phyloP scores from a whole-genome alignment of 2,888 invertebrate species.

The Ecdyonurus torrentis region DNA sequence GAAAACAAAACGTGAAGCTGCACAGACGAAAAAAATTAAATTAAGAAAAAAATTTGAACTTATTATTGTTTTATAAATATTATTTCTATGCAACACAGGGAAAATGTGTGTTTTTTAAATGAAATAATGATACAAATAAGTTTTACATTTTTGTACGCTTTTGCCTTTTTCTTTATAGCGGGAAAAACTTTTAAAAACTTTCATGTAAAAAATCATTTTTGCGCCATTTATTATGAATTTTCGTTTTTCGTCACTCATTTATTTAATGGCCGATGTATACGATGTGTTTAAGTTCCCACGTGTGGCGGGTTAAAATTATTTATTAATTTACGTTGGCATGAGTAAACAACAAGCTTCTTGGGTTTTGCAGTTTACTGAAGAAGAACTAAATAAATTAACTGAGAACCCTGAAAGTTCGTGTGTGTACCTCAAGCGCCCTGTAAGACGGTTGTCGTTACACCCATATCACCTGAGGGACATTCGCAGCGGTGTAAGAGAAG shows the following conservation, averaged over 20 bases:
- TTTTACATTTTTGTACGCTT: too few relatives aligned
- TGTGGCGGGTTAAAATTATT: background rate
- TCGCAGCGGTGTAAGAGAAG: background rate
- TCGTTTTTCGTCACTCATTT: background rate
- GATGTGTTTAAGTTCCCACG: background rate
- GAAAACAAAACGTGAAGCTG: too few relatives aligned
- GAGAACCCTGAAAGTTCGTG: background rate
- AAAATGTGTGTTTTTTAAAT: too few relatives aligned
- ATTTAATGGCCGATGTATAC: background rate
- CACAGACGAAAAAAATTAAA: too few relatives aligned
- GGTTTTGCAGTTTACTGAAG: background rate
- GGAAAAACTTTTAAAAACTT: too few relatives aligned
- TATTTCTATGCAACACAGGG: too few relatives aligned
- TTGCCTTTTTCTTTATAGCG: too few relatives aligned
- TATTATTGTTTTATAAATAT: too few relatives aligned
- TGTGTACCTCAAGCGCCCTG: background rate
- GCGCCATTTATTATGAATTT: too few relatives aligned
- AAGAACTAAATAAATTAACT: background rate
- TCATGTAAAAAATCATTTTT: too few relatives aligned
- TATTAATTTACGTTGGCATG: background rate
- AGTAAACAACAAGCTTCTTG: background rate
- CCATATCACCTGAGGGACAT: background rate
- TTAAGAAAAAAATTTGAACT: too few relatives aligned
- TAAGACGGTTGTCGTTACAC: background rate
- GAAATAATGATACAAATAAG: too few relatives aligned